Base-by-base conservation (phyloP, 2,113 vertebrate species). In the Paramormyrops kingsleyae region DNA sequence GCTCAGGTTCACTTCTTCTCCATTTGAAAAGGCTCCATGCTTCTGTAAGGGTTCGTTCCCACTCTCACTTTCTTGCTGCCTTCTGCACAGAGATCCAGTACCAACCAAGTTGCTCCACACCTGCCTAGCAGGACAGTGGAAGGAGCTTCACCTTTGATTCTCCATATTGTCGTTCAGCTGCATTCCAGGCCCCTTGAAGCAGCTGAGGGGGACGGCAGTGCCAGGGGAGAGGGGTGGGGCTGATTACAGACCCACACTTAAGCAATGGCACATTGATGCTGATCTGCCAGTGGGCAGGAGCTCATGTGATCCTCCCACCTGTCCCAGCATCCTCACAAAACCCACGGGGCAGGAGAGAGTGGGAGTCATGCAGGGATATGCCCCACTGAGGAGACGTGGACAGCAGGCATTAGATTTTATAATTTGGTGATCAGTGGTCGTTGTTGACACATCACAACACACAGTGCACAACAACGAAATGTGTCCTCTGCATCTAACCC, bases 261-360 rank as follows among this genome's bases (percentile, higher is more conserved):
- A 59, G 56, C 21, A 24, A 24, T 59, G 21, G 56, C 56, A n/a
- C 56, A 59, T 59, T 24, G 56, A 59, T 24, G 56, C 56, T 59
- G 5, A 24, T 8, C 21, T 56, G 53, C 19, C 53, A 19, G 52
- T 19, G 52, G 52, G 17, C 17, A 19, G 52, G 17, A 53, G 17
- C 17, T 66, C 21, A 66, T 66, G 59, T 27, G n/a, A n/a, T 93
- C 89, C 12, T 89, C 91, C 89, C 46, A 46, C 88, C 89, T 89
- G 90, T 92, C 94, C 92, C 91, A 95, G 90, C 62, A 10, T 70
- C 62, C 62, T 70, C 8, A 70, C 5, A 4, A 90, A 95, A 95
- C 94, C 94, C 94, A 95, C 90, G 93, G 90, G 88, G 74, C 92
- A 92, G 92, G 94, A 93, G 92, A 93, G 90, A 44, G 90, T 92